Evolutionary conservation across 2,797 vertebrate species (phyloP).

Genomic region (Xerus rutilus): DNA sequence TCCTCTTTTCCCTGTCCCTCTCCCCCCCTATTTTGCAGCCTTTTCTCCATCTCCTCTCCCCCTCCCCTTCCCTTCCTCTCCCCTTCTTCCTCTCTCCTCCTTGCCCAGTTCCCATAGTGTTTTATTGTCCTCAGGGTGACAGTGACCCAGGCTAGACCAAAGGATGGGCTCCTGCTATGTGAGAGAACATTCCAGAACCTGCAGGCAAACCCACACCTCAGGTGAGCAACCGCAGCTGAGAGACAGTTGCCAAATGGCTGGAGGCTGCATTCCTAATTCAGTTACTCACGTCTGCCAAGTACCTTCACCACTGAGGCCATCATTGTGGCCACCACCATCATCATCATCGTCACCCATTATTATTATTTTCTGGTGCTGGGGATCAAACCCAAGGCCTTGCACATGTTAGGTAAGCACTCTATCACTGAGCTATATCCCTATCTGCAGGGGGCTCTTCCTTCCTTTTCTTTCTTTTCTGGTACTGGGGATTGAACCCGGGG

Average conservation of each 20-base stretch:
- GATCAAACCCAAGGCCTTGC: no score
- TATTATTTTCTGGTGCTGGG: no score
- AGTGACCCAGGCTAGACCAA: slow-evolving; percentile 22
- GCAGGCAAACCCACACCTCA: not conserved
- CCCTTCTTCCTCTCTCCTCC: no score
- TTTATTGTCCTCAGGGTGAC: slow-evolving; percentile 34
- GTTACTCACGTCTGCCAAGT: not conserved
- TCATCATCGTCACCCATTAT: no score
- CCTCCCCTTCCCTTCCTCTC: not conserved
- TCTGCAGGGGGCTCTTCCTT: no score
- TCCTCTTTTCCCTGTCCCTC: no score
- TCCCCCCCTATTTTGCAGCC: not conserved
- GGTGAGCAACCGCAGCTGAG: not conserved
- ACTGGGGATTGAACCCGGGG: no score
- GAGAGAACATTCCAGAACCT: not conserved
- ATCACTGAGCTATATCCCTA: no score
- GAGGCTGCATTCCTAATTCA: not conserved
- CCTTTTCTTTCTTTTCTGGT: no score
- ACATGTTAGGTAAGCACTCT: no score
- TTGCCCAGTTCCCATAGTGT: not conserved
- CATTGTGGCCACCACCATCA: no score
- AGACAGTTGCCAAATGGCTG: not conserved
- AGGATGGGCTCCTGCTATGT: not conserved
- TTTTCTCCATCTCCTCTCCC: no score
- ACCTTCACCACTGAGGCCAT: not conserved